These are phyloP conservation scores for Sitta carolinensis DNA, from an alignment of 2,797 vertebrate genomes.

Conservation along the genomic window DNA sequence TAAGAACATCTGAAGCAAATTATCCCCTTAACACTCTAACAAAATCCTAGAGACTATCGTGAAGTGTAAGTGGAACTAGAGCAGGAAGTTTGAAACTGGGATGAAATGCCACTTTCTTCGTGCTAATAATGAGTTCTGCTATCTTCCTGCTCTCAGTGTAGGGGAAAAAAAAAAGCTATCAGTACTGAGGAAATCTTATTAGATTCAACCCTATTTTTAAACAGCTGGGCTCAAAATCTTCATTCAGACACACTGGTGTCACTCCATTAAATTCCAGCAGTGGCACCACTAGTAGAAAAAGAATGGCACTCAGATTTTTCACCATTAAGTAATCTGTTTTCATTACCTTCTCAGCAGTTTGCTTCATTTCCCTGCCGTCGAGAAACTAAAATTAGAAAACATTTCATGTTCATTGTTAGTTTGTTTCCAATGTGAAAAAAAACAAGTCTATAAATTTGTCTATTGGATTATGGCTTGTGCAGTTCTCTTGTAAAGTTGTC, in stretches of 20 bases:
- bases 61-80: background rate
- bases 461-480: slow-evolving; percentile 27
- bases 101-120: background rate
- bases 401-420: slow-evolving; percentile 60
- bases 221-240: slow-evolving; percentile 29
- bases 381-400: slow-evolving; percentile 60
- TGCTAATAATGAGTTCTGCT: background rate
- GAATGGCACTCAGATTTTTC: slow-evolving; percentile 48
- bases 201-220: slow-evolving; percentile 36
- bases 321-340: slow-evolving; percentile 65
- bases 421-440: slow-evolving; percentile 63
- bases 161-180: background rate
- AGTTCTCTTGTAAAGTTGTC: slow-evolving; percentile 32
- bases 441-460: slow-evolving; percentile 65
- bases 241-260: slow-evolving; percentile 34
- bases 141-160: background rate
- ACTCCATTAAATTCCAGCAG: slow-evolving; percentile 66
- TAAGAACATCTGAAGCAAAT: background rate
- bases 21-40: background rate
- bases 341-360: slow-evolving; percentile 61
- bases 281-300: slow-evolving; percentile 54
- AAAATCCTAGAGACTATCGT: background rate
- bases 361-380: slow-evolving; percentile 65
- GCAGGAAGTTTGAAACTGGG: background rate
- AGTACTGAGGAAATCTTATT: background rate